Base-by-base conservation (phyloP, 2,113 vertebrate genomes). In the Hiodon alosoides region DNA sequence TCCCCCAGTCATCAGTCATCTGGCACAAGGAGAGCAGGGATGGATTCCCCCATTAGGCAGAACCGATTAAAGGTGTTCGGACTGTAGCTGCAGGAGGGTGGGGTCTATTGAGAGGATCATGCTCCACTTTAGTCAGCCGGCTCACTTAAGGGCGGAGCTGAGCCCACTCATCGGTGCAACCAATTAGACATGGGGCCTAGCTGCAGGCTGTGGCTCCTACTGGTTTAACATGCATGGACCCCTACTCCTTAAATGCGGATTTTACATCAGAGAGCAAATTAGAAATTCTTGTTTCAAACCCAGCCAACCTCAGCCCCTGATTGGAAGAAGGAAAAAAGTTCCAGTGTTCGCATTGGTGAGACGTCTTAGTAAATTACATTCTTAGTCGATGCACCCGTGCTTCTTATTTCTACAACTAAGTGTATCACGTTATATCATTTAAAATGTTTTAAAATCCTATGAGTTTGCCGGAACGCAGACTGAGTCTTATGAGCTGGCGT, bases 221-320 rank as follows among this genome's bases (percentile, higher is more conserved):
- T 31, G 48, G 10, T 47, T 60, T 71, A 48, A 58, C 69, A 47
- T 58, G 69, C 69, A 57, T 31, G 31, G 31, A 31, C 31, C 69
- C 53, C 69, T 14, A 47, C 46, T 4, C 55, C 31, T 17, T 59
- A 10, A 3, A 71, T 71, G 48, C 60, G 31, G 60, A 71, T 59
- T 71, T 71, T 3, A 71, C 58, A 71, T 71, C 57, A 50, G 70
- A 31, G 8, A 48, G 11, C 14, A 71, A 60, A 71, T 60, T 59
- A 71, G 17, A 8, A 70, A 55, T 70, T 70, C 46, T 53, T 11
- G 51, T 54, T 7, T n/a, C 55, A 52, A 69, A 69, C 55, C 68
- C 58, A 60, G 60, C 55, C 31, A 60, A 5, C 46, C 46, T 48
- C 57, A 48, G 57, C n/a, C 58, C 57, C 70, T 71, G 48, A 60